Base-by-base conservation (phyloP, 2,888 invertebrate species). In the Hartigia nigra region DNA sequence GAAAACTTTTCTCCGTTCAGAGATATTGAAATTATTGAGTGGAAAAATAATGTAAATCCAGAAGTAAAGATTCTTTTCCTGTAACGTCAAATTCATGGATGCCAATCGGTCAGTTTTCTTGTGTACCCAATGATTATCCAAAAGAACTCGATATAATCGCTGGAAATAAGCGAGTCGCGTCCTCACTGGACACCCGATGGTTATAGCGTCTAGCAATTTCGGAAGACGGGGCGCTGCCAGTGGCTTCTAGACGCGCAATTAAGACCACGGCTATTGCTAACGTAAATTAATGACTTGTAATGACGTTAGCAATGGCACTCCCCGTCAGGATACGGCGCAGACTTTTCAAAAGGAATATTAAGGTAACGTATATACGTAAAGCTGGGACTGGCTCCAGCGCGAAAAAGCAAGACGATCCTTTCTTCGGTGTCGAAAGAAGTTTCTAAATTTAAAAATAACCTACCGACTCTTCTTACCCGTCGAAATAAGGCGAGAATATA, bases 41-140 rank as follows among this genome's bases (percentile, higher is more conserved):
- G 23, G 9, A 55, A 23, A 23, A 14, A 9, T 35, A 23, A 55
- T 23, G 23, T n/a, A 55, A 55, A 23, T 55, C 23, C 55, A 55
- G 23, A 55, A 14, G 23, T 9, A 55, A 84, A 82, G 82, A 84
- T 85, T 81, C 85, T 82, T 85, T 85, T 84, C 85, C 86, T 85
- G 86, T 84, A 84, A 82, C 84, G 83, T 83, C 85, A 82, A 85
- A 87, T 85, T 86, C 84, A 84, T 85, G 84, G 84, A 86, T 86
- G 84, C 86, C 87, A 86, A 86, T 86, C 86, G 86, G 86, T 83
- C 80, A 82, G 86, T 84, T 31, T 87, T 88, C 85, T 83, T 84
- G 85, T 86, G 88, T 85, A 88, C 84, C 72, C 89, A 83, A 82
- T 86, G 86, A 89, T 89, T 89, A 88, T 87, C 84, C 86, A 85